phyloP scores from a whole-genome alignment of 2,113 vertebrate species.

The Ginglymostoma cirratum region DNA sequence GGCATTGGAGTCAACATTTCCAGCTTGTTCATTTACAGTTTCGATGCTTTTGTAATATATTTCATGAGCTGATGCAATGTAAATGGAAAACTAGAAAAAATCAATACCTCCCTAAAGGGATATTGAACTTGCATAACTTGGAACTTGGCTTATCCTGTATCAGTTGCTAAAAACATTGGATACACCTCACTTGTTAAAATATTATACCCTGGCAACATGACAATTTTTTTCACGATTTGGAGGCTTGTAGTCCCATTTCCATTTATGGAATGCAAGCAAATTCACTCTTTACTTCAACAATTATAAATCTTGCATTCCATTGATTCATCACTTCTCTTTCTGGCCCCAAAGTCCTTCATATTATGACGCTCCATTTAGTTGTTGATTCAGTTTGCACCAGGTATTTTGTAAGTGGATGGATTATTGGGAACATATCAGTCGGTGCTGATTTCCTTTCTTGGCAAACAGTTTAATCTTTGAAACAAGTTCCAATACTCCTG shows the following conservation, averaged over 20 bases:
- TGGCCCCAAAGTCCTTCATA: not conserved
- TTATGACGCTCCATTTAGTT: not conserved
- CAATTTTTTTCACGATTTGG: conserved; percentile 9
- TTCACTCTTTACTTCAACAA: conserved; percentile 24
- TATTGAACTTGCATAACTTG: conserved; percentile 31
- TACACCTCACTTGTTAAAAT: not conserved
- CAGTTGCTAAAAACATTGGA: conserved; percentile 1
- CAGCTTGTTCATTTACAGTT: not conserved
- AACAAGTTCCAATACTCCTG: not conserved
- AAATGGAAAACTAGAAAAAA: not conserved
- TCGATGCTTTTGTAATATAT: not conserved
- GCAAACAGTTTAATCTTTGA: not conserved
- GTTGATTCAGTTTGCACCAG: too few species aligned
- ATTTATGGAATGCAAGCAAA: not conserved
- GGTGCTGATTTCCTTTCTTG: not conserved
- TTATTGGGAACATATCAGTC: not conserved
- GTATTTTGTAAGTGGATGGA: not conserved
- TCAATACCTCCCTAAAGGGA: conserved; percentile 17
- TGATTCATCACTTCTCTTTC: not conserved
- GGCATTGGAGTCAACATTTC: not conserved
- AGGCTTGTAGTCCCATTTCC: not conserved
- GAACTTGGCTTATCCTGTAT: conserved; percentile 19
- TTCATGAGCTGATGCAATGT: not conserved
- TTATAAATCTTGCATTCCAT: not conserved
- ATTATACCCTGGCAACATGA: conserved; percentile 4